Evolutionary conservation across 2,113 vertebrate species (phyloP).

Genomic region (Forbesichthys agassizii): DNA sequence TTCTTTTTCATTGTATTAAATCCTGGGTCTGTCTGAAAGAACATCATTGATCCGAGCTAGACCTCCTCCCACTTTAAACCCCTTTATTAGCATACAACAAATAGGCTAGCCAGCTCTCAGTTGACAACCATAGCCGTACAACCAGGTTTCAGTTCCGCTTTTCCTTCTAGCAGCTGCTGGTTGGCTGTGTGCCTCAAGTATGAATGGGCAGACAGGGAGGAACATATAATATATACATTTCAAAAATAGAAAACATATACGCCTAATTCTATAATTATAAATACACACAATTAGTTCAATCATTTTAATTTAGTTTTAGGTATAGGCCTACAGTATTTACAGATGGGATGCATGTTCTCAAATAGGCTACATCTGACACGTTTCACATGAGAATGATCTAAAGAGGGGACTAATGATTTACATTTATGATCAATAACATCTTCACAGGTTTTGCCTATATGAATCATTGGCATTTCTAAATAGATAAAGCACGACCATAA

Average conservation of each 20-base stretch:
- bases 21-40: not conserved
- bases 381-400: too few relatives aligned
- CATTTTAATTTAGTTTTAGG: slow-evolving; percentile 61
- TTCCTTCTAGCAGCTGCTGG: not conserved
- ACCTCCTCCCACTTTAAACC: not conserved
- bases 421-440: too few relatives aligned
- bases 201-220: not conserved
- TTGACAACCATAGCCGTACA: slow-evolving; percentile 23
- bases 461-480: too few relatives aligned
- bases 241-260: slow-evolving; percentile 23
- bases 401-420: too few relatives aligned
- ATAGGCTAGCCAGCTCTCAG: slow-evolving; percentile 10
- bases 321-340: slow-evolving; percentile 65
- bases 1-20: slow-evolving; percentile 4
- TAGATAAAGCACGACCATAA: slow-evolving; percentile 10
- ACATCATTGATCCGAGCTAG: not conserved
- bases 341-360: slow-evolving; percentile 60
- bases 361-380: too few relatives aligned
- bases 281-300: slow-evolving; percentile 34
- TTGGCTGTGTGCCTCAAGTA: slow-evolving; percentile 13
- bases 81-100: slow-evolving; percentile 1
- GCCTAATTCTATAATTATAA: not conserved
- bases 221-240: slow-evolving; percentile 9
- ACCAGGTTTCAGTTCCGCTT: slow-evolving; percentile 35
- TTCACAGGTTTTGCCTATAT: too few relatives aligned